These are phyloP conservation scores for Seladonia tumulorum DNA, from an alignment of 2,888 invertebrate genomes.

Conservation along the genomic window DNA sequence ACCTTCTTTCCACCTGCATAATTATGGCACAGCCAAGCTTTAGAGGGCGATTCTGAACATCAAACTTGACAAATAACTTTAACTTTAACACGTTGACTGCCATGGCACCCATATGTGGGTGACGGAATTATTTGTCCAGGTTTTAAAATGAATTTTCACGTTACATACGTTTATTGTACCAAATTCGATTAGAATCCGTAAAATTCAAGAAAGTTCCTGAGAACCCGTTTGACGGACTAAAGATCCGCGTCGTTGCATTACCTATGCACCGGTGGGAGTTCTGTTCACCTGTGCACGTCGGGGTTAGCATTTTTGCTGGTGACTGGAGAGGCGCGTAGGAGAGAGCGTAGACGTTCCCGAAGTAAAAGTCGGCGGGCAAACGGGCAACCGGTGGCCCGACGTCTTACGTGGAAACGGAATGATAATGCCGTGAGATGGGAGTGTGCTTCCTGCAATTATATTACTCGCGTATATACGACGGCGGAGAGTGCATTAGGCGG, in stretches of 20 bases:
- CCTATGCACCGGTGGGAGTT: not conserved
- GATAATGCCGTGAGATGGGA: slow-evolving; percentile 15
- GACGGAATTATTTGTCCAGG: too few species aligned
- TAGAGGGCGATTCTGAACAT: not conserved
- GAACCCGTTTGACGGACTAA: not conserved
- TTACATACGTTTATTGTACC: too few species aligned
- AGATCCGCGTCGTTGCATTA: not conserved
- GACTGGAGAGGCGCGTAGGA: not conserved
- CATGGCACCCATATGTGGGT: too few species aligned
- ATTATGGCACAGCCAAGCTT: not conserved
- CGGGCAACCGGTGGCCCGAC: slow-evolving; percentile 10
- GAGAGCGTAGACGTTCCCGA: not conserved
- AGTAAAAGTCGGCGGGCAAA: not conserved
- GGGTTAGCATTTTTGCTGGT: not conserved
- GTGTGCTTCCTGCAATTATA: slow-evolving; percentile 53
- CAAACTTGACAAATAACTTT: too few species aligned
- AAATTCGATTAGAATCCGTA: too few species aligned
- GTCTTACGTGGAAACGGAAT: slow-evolving; percentile 39
- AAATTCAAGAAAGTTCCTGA: too few species aligned
- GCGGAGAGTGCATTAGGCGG: slow-evolving; percentile 8
- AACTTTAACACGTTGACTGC: too few species aligned
- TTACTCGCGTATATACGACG: slow-evolving; percentile 27
- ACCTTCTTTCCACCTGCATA: not conserved
- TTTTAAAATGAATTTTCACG: too few species aligned
- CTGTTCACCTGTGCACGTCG: not conserved